These are phyloP conservation scores for Mechanitis mazaeus DNA, from an alignment of 2,888 invertebrate species.

Conservation along the genomic window DNA sequence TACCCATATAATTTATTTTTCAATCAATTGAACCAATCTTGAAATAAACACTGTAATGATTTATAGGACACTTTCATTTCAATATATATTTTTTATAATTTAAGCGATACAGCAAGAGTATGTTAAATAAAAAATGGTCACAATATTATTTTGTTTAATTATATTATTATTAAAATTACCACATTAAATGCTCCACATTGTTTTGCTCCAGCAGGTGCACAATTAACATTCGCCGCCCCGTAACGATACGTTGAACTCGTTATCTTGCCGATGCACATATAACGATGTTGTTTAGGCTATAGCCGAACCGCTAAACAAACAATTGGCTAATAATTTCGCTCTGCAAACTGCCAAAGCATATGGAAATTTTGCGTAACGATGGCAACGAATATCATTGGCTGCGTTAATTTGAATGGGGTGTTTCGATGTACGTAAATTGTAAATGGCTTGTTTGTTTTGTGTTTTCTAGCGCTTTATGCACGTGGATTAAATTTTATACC, in stretches of 20 bases:
- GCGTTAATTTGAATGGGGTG: slow-evolving; percentile 56
- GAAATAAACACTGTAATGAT: too few relatives aligned
- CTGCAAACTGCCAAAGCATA: slow-evolving; percentile 53
- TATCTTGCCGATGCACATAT: slow-evolving; percentile 47
- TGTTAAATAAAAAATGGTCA: too few relatives aligned
- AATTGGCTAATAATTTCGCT: slow-evolving; percentile 59
- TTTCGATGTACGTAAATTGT: slow-evolving; percentile 36
- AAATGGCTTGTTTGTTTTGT: slow-evolving; percentile 34
- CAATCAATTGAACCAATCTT: too few relatives aligned
- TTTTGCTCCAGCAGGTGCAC: slow-evolving; percentile 14
- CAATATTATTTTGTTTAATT: not conserved
- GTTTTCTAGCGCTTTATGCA: slow-evolving; percentile 29
- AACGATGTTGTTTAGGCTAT: slow-evolving; percentile 47
- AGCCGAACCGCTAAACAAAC: slow-evolving; percentile 46
- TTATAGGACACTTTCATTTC: too few relatives aligned
- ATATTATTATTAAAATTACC: not conserved
- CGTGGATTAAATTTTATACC: slow-evolving; percentile 27
- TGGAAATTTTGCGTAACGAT: slow-evolving; percentile 55
- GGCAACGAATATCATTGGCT: slow-evolving; percentile 45
- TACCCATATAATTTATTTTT: too few relatives aligned
- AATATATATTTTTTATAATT: too few relatives aligned
- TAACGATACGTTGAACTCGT: slow-evolving; percentile 40
- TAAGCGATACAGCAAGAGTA: too few relatives aligned
- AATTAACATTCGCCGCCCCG: slow-evolving; percentile 21
- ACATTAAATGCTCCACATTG: slow-evolving; percentile 2